Evolutionary conservation across 2,888 invertebrate species (phyloP), one percentile per base, ranked within the genome.

Genomic region (Drosophila nigricruria): DNA sequence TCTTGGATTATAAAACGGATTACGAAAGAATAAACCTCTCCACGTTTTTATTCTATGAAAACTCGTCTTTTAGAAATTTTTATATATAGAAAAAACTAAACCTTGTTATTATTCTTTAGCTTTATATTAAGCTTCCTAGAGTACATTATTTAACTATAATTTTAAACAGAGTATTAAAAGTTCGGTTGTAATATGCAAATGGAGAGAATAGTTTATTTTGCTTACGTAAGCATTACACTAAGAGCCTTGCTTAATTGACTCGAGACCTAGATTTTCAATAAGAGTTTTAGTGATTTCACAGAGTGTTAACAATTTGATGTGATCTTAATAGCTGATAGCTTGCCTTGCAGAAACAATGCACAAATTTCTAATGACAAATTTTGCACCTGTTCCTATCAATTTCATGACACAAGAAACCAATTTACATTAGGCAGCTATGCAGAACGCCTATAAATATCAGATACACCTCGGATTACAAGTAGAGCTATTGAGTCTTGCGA

Each of bases 371-470:
- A 38, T 38, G 53, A 38, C 32, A n/a, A 38, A 38, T 5, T 5
- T 2, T 9, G n/a, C 53, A 53, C 8, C n/a, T 53, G 36, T 12
- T 23, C 52, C 9, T 16, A 5, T 5, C 23, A 20, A 27, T 50
- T 25, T 10, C n/a, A 20, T 14, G 30, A 64, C n/a, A 40, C 50
- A 25, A 25, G n/a, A 38, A 40, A 18, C 1, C 14, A 12, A 32
- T 30, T 27, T 5, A 2, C 12, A 12, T 20, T 5, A 56, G 16
- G 12, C 23, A 10, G 2, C 6, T 6, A 20, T 6, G 2, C 1
- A 1, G n/a, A 23, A 16, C 0, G 34, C 4, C n/a, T 43, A 70
- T 70, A 75, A 52, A 58, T 58, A 42, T 3, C 23, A 30, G 56
- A 5, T n/a, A 2, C 1, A 14, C 2, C 5, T n/a, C 0, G 10